Evolutionary conservation across 64 coral and sea anemone genomes (phyloP).

Genomic region (Anthopleura sola): DNA sequence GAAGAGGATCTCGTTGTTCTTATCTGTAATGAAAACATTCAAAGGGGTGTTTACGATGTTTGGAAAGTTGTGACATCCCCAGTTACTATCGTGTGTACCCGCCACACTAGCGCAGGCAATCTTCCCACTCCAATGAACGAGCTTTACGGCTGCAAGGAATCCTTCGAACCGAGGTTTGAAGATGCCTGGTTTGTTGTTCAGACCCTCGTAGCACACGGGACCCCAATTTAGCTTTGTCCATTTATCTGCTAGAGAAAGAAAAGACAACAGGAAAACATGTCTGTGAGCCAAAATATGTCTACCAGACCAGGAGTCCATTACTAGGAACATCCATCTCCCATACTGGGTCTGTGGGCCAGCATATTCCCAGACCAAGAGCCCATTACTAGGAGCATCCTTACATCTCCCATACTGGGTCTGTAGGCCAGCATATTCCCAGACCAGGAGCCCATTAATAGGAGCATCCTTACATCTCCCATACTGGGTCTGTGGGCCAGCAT

Average conservation of each 20-base stretch:
- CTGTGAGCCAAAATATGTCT: too few species aligned
- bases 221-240: slow-evolving; percentile 42
- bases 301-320: too few species aligned
- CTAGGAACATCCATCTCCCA: too few species aligned
- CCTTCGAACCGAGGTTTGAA: slow-evolving; percentile 19
- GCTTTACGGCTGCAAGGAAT: slow-evolving; percentile 37
- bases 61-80: slow-evolving; percentile 54
- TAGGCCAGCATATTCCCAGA: too few species aligned
- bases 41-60: slow-evolving; percentile 24
- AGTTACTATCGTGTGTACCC: slow-evolving; percentile 42
- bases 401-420: too few species aligned
- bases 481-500: too few species aligned
- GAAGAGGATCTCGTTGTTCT: slow-evolving; percentile 34
- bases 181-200: slow-evolving; percentile 34
- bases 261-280: too few species aligned
- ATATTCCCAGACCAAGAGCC: too few species aligned
- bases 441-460: too few species aligned
- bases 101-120: slow-evolving; percentile 37
- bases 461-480: too few species aligned
- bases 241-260: slow-evolving; percentile 33
- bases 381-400: too few species aligned
- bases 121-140: slow-evolving; percentile 28
- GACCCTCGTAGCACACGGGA: slow-evolving; percentile 50
- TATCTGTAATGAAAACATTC: slow-evolving; percentile 44
- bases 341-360: too few species aligned